phyloP scores from a whole-genome alignment of 2,888 invertebrate species.

The Pollenia griseotomentosa region DNA sequence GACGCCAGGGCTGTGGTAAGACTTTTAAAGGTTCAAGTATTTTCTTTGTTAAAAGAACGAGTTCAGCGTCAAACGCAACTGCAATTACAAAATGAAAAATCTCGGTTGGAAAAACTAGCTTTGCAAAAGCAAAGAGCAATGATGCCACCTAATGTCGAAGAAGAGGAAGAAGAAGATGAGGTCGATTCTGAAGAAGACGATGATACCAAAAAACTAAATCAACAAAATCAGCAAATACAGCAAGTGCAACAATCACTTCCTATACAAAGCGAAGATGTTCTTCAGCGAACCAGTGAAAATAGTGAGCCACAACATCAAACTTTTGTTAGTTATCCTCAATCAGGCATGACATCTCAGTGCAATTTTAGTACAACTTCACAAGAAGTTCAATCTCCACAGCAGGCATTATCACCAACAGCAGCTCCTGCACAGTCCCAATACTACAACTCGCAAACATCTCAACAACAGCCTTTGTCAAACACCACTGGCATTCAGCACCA shows the following conservation, averaged over 20 bases:
- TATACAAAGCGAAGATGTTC: slow-evolving; percentile 40
- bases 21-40: slow-evolving; percentile 92
- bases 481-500: slow-evolving; percentile 66
- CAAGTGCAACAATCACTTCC: slow-evolving; percentile 44
- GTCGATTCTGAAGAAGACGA: slow-evolving; percentile 79
- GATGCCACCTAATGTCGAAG: slow-evolving; percentile 82
- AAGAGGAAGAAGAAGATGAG: slow-evolving; percentile 82
- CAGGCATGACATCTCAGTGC: slow-evolving; percentile 31
- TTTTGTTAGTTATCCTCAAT: slow-evolving; percentile 55
- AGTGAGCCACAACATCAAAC: slow-evolving; percentile 75
- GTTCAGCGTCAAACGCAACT: slow-evolving; percentile 87
- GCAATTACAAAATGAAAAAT: slow-evolving; percentile 87
- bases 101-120: slow-evolving; percentile 84
- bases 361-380: slow-evolving; percentile 23
- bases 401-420: slow-evolving; percentile 64
- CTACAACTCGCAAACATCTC: slow-evolving; percentile 46
- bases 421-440: slow-evolving; percentile 62
- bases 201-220: slow-evolving; percentile 74
- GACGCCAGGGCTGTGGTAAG: slow-evolving; percentile 96
- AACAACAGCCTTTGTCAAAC: slow-evolving; percentile 55
- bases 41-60: slow-evolving; percentile 85
- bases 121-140: slow-evolving; percentile 85
- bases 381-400: slow-evolving; percentile 50
- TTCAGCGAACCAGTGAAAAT: slow-evolving; percentile 29
- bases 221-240: slow-evolving; percentile 77